A percentile compares a stretch with the other conserved stretches of the same genome.
Conservation (phyloP, 2,113 vertebrate genomes). For the mouse (Mus musculus) region DNA sequence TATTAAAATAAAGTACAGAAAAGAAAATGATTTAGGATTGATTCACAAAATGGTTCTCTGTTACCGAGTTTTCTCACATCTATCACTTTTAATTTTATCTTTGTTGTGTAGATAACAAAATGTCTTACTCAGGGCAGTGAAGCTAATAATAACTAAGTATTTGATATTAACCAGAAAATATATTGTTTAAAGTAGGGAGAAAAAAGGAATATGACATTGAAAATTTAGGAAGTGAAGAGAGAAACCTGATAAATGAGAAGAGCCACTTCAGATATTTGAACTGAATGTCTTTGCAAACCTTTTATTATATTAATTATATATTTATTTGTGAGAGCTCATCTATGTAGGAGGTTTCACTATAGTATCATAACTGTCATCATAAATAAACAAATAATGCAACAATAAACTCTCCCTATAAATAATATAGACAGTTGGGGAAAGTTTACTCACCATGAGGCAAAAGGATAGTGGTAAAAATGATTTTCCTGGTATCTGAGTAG, state of each 20-base stretch:
- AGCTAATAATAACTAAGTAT: not conserved
- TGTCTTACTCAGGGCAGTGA: too few relatives aligned
- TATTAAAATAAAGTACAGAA: not conserved
- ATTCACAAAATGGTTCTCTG: not conserved
- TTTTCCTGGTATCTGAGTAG: not conserved
- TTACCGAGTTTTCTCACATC: not conserved
- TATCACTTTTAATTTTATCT: not conserved
- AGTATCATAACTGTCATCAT: not conserved
- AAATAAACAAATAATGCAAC: not conserved
- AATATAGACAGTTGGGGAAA: not conserved
- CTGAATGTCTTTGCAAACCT: not conserved
- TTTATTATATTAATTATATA: not conserved
- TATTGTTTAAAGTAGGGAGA: not conserved
- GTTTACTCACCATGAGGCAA: not conserved
- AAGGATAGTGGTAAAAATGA: not conserved
- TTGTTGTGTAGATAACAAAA: not conserved
- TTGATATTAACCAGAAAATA: not conserved
- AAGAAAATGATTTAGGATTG: not conserved
- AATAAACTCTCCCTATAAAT: not conserved
- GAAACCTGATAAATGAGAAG: not conserved
- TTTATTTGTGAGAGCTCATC: not conserved
- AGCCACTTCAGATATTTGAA: not conserved
- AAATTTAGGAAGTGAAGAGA: not conserved
- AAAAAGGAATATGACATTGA: not conserved
- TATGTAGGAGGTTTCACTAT: not conserved